Evolutionary conservation across 2,888 invertebrate species (phyloP), one percentile per base, ranked within the genome.

Genomic region (Hydraecia micacea): DNA sequence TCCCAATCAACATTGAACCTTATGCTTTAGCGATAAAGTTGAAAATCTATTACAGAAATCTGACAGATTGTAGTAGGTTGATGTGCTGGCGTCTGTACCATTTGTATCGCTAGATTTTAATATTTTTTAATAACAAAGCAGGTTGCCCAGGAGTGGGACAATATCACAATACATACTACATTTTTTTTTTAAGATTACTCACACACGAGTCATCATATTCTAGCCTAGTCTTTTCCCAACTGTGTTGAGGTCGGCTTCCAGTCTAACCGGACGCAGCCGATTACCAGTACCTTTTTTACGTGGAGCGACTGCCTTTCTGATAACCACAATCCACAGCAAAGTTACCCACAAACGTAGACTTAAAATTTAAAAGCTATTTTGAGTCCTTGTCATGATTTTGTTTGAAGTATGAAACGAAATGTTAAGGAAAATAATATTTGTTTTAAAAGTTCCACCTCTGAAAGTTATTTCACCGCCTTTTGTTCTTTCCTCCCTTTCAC

Each of bases 391-490:
- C 28, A 63, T 39, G 7, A 80, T 60, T 36, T 42, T 42, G n/a
- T 60, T 60, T 66, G 2, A 67, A 75, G 15, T 28, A 55, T 46
- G 5, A 36, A 65, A 78, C 52, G 36, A 32, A 68, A 15, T 55
- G 21, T 75, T 49, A 8, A 76, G 36, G 32, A 77, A 83, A 81
- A 58, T 42, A n/a, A n/a, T n/a, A 72, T 67, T 81, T 71, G 5
- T n/a, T 62, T n/a, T 15, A 18, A 63, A 80, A 80, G 21, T 63
- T 69, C 8, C 13, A 68, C 7, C 13, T 3, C 15, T 15, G 76
- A 62, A 62, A 55, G 32, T 39, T 2, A 65, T 36, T 71, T 69
- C 60, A 11, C 52, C 58, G 62, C 28, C 21, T 72, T 78, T 69
- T 42, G 15, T 67, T 25, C 3, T 9, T 63, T 21, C 36, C 28